phyloP scores from a whole-genome alignment of 2,113 vertebrate genomes.

The Rhinolophus sinicus region DNA sequence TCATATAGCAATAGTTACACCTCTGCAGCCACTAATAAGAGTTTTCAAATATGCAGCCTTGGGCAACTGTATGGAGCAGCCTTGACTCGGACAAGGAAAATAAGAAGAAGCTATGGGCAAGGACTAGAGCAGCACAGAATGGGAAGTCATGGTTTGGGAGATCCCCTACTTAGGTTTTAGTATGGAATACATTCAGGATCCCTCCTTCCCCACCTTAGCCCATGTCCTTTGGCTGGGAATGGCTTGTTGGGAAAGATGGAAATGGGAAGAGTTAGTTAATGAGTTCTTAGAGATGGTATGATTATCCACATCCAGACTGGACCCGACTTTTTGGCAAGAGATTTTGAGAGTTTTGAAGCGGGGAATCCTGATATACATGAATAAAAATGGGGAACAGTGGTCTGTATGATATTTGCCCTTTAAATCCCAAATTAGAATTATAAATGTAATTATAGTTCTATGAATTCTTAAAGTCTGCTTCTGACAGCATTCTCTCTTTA shows the following conservation, averaged over 20 bases:
- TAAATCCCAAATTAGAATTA: slow-evolving; percentile 27
- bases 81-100: not conserved
- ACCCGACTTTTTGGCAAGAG: not conserved
- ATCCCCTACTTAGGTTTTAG: not conserved
- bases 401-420: not conserved
- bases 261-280: not conserved
- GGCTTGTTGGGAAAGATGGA: not conserved
- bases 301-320: not conserved
- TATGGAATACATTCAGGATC: not conserved
- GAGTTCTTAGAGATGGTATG: not conserved
- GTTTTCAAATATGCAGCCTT: not conserved
- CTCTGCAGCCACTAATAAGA: not conserved
- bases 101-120: not conserved
- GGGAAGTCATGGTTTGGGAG: not conserved
- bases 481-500: not conserved
- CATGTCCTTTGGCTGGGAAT: not conserved
- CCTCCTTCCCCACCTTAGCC: not conserved
- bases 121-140: not conserved
- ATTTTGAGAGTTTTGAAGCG: not conserved
- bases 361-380: not conserved
- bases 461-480: not conserved
- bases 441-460: not conserved
- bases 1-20: not conserved
- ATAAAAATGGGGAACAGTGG: not conserved
- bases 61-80: not conserved